These are phyloP conservation scores for Prietella phreatophila DNA, from an alignment of 2,113 vertebrate species.

Conservation along the genomic window DNA sequence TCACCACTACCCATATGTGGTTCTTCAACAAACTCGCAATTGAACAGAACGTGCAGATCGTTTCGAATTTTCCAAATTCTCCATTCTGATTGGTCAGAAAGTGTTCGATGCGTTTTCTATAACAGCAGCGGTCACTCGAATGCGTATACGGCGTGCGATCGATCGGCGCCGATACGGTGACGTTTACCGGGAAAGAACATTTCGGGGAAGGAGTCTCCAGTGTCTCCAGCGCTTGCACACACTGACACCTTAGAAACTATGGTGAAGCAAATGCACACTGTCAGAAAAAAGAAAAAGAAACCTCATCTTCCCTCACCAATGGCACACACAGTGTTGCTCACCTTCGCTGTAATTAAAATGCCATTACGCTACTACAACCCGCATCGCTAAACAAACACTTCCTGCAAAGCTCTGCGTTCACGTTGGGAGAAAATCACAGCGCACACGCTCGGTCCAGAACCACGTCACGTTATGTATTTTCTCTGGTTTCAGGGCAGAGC, in stretches of 20 bases:
- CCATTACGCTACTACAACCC: not conserved
- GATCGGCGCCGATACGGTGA: too few relatives aligned
- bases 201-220: too few relatives aligned
- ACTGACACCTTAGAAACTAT: not conserved
- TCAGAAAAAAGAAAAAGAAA: not conserved
- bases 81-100: too few relatives aligned
- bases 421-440: not conserved
- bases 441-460: not conserved
- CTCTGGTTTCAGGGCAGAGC: constrained; percentile 25
- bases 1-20: not conserved
- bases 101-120: too few relatives aligned
- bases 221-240: not conserved
- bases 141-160: too few relatives aligned
- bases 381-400: not conserved
- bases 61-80: too few relatives aligned
- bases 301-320: not conserved
- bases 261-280: not conserved
- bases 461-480: not conserved
- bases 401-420: not conserved
- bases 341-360: constrained; percentile 17
- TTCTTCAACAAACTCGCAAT: not conserved
- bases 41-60: not conserved
- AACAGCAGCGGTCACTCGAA: too few relatives aligned
- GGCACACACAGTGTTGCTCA: not conserved
- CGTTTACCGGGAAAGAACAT: too few relatives aligned